Conservation (phyloP, 2,888 invertebrate genomes). For the Polydrusus tereticollis region DNA sequence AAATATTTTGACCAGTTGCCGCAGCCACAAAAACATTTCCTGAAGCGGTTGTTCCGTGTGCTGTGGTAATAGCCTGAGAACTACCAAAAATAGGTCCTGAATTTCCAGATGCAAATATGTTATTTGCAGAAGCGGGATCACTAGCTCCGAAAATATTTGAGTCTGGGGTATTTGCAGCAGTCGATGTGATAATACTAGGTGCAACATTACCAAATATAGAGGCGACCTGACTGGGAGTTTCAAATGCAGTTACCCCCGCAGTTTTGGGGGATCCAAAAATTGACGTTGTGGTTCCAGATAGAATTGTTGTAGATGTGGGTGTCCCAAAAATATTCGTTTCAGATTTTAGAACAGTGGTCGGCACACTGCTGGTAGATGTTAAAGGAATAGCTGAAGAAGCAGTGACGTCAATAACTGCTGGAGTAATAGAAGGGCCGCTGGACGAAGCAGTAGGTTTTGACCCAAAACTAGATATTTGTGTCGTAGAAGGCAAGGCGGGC, state of each 20-base stretch:
- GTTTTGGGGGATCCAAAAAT: constrained; percentile 8
- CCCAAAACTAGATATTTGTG: constrained; percentile 23
- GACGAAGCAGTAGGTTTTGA: neutral
- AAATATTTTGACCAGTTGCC: neutral
- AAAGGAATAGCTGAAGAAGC: constrained; percentile 34
- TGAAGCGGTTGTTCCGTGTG: constrained; percentile 13
- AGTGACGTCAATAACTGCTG: constrained; percentile 22
- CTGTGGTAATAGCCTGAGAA: constrained; percentile 60
- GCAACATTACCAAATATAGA: constrained; percentile 53
- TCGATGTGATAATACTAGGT: constrained; percentile 15
- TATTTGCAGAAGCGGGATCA: constrained; percentile 32
- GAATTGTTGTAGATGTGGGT: neutral
- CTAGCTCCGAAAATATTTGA: constrained; percentile 33
- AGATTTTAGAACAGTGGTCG: constrained; percentile 24
- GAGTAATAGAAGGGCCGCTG: neutral
- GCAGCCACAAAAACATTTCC: constrained; percentile 17
- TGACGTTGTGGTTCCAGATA: constrained; percentile 36
- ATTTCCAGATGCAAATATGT: constrained; percentile 1
- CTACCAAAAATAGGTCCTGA: constrained; percentile 51
- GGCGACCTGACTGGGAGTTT: constrained; percentile 27
- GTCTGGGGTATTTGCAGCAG: constrained; percentile 56
- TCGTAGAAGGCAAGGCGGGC: neutral
- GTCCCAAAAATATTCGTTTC: constrained; percentile 11
- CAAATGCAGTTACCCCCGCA: constrained; percentile 43
- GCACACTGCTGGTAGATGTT: constrained; percentile 24